A percentile compares a stretch with the other conserved stretches of the same genome.
Evolutionary conservation across 2,888 invertebrate genomes (phyloP).

Genomic region (Tipula vernalis): DNA sequence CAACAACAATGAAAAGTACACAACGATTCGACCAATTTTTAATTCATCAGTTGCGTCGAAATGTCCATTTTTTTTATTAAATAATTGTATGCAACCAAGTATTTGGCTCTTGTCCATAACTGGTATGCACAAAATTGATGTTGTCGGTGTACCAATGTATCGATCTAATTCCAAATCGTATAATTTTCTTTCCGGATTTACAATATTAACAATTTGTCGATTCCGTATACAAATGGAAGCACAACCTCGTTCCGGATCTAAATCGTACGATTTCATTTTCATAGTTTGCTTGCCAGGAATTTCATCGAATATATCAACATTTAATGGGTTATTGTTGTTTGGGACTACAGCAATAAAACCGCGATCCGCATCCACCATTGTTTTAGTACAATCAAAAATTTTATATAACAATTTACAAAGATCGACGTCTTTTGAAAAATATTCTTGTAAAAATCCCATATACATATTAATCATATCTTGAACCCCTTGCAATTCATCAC

Average conservation of each 20-base stretch:
- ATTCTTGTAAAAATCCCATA: conserved; percentile 29
- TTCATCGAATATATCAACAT: conserved; percentile 5
- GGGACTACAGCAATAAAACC: background rate
- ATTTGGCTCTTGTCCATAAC: conserved; percentile 39
- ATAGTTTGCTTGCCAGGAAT: background rate
- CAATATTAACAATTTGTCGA: conserved; percentile 21
- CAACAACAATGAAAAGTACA: background rate
- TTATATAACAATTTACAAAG: background rate
- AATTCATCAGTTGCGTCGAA: background rate
- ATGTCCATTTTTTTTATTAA: conserved; percentile 36
- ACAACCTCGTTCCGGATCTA: background rate
- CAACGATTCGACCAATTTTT: background rate
- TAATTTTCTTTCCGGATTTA: conserved; percentile 33
- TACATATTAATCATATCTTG: conserved; percentile 34
- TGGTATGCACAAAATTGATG: conserved; percentile 44
- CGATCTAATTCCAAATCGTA: conserved; percentile 41
- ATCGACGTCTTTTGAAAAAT: background rate
- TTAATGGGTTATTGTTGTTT: background rate
- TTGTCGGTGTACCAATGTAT: conserved; percentile 42
- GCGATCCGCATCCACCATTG: background rate
- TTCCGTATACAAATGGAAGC: background rate
- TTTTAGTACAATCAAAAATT: background rate
- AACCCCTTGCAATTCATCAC: conserved; percentile 30
- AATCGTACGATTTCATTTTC: background rate
- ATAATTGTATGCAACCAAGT: conserved; percentile 45